Evolutionary conservation across 2,888 invertebrate genomes (phyloP), one percentile per base, ranked within the genome.

Genomic region (Heliconius ethilla): DNA sequence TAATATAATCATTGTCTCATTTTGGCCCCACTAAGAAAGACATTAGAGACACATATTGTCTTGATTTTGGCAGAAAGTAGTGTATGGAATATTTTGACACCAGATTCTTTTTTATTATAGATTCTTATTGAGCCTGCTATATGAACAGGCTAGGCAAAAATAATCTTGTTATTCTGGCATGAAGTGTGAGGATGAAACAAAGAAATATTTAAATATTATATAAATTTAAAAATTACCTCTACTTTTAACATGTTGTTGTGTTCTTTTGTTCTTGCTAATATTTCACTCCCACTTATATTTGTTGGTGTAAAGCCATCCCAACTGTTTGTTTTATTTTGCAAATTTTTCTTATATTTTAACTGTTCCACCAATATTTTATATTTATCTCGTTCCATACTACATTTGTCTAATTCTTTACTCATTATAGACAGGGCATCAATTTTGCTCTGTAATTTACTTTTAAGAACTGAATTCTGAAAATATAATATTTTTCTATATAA

Each of bases 301-400:
- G 89, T 91, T 59, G 91, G 91, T 62, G 89, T 90, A 82, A 91
- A 90, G 80, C 85, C 87, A 80, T 87, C 88, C 63, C 85, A 85
- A 78, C 84, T 87, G 70, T 82, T 87, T 66, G 87, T 89, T 62
- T 86, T 84, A 40, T 81, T 83, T 73, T 84, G 87, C 29, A 86
- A 59, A 69, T 83, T 85, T 83, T 89, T 91, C 83, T 90, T 92
- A 76, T 95, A 91, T 85, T 97, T 96, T 27, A 97, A 91, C 83
- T 97, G 97, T 86, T 98, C 97, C 0, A 97, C 97, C 95, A 97
- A 95, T 13, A 97, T 89, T 88, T 97, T 97, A 85, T 96, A 97
- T 86, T 97, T 96, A 88, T 98, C 98, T 51, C 97, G 92, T 87
- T 98, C 97, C 84, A 96, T 96, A 79, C 96, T 96, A 87, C 97